Evolutionary conservation across 2,113 vertebrate species (phyloP).

Genomic region (Brachyhypopomus gauderio): DNA sequence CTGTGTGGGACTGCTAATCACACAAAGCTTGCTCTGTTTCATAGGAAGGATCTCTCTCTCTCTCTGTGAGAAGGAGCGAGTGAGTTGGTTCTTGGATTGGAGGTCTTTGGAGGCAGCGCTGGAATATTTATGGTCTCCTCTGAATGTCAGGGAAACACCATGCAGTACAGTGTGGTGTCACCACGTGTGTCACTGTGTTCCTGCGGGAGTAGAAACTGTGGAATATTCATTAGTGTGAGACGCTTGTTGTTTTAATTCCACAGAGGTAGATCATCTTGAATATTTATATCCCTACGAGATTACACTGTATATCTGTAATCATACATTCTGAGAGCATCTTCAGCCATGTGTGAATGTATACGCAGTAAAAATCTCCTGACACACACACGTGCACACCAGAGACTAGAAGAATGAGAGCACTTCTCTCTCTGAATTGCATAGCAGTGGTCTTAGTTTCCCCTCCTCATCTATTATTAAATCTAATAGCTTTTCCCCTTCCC

Average conservation of each 20-base stretch:
- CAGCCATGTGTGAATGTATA: slow-evolving; percentile 17
- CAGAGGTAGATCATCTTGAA: neutral
- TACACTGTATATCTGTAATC: slow-evolving; percentile 13
- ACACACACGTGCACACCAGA: neutral
- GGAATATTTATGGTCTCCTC: slow-evolving; percentile 47
- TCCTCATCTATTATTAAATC: slow-evolving; percentile 54
- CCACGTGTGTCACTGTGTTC: slow-evolving; percentile 24
- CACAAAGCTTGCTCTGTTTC: slow-evolving; percentile 57
- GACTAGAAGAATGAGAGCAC: slow-evolving; percentile 11
- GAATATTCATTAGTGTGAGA: slow-evolving; percentile 31
- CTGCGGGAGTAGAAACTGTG: slow-evolving; percentile 29
- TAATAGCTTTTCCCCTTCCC: slow-evolving; percentile 42
- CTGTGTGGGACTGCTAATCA: slow-evolving; percentile 47
- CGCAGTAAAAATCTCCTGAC: neutral
- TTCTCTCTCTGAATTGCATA: slow-evolving; percentile 35
- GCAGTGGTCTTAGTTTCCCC: slow-evolving; percentile 22
- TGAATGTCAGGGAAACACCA: slow-evolving; percentile 48
- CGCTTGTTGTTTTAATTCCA: slow-evolving; percentile 14
- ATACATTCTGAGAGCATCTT: neutral
- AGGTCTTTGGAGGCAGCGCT: slow-evolving; percentile 22
- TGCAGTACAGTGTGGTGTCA: slow-evolving; percentile 12
- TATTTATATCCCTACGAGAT: slow-evolving; percentile 41
- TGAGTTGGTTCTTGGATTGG: slow-evolving; percentile 35
- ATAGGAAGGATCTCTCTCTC: slow-evolving; percentile 11
- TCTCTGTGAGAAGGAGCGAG: slow-evolving; percentile 7